Percentiles rank a stretch among this genome's conserved stretches.
Evolutionary conservation across 2,113 vertebrate species (phyloP).

Genomic region (Thryonomys swinderianus): DNA sequence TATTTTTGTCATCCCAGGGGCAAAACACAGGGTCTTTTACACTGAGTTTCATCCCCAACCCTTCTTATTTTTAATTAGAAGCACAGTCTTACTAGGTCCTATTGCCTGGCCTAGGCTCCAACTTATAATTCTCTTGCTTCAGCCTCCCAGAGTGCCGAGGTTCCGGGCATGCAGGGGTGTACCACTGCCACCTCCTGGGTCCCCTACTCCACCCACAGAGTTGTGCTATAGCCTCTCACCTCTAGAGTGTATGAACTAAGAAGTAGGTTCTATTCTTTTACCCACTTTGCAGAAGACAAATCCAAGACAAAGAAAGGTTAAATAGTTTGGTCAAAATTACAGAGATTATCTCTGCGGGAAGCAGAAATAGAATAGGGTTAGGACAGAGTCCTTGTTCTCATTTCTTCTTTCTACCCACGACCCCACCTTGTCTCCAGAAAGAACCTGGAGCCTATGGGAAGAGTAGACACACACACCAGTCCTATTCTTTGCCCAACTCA

Average conservation of each 20-base stretch:
- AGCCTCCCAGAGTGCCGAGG: neutral
- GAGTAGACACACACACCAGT: neutral
- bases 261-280: neutral
- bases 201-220: neutral
- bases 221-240: neutral
- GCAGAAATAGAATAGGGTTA: neutral
- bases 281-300: neutral
- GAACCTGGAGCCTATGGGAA: neutral
- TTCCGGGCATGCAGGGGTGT: neutral
- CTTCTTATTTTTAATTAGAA: neutral
- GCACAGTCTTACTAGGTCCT: neutral
- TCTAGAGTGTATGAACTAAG: neutral
- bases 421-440: neutral
- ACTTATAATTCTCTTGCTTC: neutral
- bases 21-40: neutral
- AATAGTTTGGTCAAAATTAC: neutral
- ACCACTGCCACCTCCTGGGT: neutral
- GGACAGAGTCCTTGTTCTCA: neutral
- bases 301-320: neutral
- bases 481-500: neutral
- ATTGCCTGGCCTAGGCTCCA: neutral
- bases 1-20: neutral
- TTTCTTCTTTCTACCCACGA: neutral
- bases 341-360: neutral
- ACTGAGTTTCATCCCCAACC: neutral